These are phyloP conservation scores for Brachyhypopomus gauderio DNA, from an alignment of 2,113 vertebrate species.

Conservation along the genomic window DNA sequence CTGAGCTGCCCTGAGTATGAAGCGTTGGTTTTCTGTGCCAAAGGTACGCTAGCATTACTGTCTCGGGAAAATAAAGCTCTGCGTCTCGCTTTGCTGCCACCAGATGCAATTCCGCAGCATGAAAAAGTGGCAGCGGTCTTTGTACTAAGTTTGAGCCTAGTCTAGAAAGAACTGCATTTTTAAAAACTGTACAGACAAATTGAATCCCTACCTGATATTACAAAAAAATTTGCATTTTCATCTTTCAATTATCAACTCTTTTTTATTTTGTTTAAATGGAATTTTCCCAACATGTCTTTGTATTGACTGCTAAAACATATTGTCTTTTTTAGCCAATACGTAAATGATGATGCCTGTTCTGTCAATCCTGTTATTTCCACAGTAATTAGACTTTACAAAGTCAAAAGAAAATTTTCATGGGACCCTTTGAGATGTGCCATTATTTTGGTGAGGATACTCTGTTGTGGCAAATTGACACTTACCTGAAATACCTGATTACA, in stretches of 20 bases:
- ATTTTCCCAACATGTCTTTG: background rate
- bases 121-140: conserved; percentile 52
- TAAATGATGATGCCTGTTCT: too few species aligned
- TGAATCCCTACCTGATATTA: conserved; percentile 16
- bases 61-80: conserved; percentile 60
- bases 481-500: conserved; percentile 71
- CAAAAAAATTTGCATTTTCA: conserved; percentile 12
- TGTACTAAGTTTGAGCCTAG: conserved; percentile 46
- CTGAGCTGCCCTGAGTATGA: conserved; percentile 60
- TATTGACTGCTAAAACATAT: background rate
- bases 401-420: background rate
- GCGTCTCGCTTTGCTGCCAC: conserved; percentile 60
- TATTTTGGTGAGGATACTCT: conserved; percentile 7
- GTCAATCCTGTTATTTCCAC: background rate
- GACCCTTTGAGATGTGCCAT: background rate
- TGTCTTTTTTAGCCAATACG: background rate
- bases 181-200: conserved; percentile 38
- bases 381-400: background rate
- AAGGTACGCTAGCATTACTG: conserved; percentile 62
- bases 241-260: background rate
- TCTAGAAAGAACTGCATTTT: conserved; percentile 34
- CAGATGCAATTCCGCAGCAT: conserved; percentile 59
- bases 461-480: conserved; percentile 67
- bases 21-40: conserved; percentile 59
- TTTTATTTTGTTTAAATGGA: background rate